A percentile compares a stretch with the other conserved stretches of the same genome.
Conservation (phyloP, 2,113 vertebrate genomes). For the Syngnathus typhle region DNA sequence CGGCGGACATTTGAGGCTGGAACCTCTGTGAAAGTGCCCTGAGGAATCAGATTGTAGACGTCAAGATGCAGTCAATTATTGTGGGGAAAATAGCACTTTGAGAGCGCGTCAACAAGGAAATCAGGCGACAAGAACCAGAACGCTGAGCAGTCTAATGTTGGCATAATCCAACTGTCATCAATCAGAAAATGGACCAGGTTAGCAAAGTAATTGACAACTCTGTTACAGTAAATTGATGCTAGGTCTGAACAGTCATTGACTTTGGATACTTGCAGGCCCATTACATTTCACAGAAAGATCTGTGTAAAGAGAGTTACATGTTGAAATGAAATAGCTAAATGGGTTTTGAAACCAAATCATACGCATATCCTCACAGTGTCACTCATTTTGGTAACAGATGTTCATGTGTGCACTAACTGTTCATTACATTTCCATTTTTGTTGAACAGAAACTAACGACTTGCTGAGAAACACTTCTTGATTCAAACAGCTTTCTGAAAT, state of each 20-base stretch:
- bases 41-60: constrained; percentile 13
- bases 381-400: neutral
- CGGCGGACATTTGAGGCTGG: constrained; percentile 85
- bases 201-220: neutral
- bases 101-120: neutral
- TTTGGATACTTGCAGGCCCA: neutral
- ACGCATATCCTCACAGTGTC: neutral
- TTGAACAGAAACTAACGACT: too few relatives aligned
- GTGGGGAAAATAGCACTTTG: neutral
- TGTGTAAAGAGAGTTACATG: neutral
- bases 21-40: constrained; percentile 91
- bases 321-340: neutral
- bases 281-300: neutral
- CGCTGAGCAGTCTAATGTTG: neutral
- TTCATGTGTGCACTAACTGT: neutral
- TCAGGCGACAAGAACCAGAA: neutral
- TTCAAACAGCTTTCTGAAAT: too few relatives aligned
- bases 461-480: too few relatives aligned
- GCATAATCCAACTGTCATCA: neutral
- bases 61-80: constrained; percentile 7
- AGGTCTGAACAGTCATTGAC: neutral
- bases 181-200: neutral
- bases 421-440: neutral
- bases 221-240: neutral
- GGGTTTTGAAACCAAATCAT: neutral